Evolutionary conservation across 1,140 invertebrate species (phyloP).

Genomic region (Drosophila sturtevanti): DNA sequence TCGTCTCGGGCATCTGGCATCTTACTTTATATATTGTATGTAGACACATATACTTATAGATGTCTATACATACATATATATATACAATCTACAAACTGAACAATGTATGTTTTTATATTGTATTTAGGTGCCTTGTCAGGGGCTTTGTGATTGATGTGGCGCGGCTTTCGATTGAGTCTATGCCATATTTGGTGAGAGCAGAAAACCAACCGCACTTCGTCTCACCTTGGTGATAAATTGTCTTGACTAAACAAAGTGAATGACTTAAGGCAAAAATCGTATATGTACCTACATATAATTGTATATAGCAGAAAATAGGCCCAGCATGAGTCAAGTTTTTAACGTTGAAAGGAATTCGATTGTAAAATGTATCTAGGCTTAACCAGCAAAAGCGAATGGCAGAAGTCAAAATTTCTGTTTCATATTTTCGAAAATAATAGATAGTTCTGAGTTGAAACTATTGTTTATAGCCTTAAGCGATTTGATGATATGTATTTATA

Average conservation of each 20-base stretch:
- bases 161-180: slow-evolving; percentile 42
- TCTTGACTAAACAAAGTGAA: slow-evolving; percentile 6
- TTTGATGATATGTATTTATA: no score
- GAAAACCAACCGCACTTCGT: slow-evolving; percentile 9
- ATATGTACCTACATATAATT: background rate
- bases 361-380: background rate
- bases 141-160: slow-evolving; percentile 69
- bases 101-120: slow-evolving; percentile 56
- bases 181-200: slow-evolving; percentile 59
- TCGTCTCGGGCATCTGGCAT: slow-evolving; percentile 26
- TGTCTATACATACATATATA: slow-evolving; percentile 1
- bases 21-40: slow-evolving; percentile 30
- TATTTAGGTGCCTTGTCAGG: slow-evolving; percentile 75
- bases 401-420: no score
- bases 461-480: no score
- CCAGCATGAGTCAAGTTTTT: background rate
- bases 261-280: background rate
- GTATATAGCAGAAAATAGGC: background rate
- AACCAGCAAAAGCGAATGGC: background rate
- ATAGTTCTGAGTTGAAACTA: no score
- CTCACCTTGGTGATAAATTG: slow-evolving; percentile 15
- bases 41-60: no score
- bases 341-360: background rate
- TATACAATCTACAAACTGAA: slow-evolving; percentile 12
- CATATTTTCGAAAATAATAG: no score